Evolutionary conservation across 2,113 vertebrate species (phyloP), one percentile per base, ranked within the genome.

Genomic region (Boulengeromyrus knoepffleri): DNA sequence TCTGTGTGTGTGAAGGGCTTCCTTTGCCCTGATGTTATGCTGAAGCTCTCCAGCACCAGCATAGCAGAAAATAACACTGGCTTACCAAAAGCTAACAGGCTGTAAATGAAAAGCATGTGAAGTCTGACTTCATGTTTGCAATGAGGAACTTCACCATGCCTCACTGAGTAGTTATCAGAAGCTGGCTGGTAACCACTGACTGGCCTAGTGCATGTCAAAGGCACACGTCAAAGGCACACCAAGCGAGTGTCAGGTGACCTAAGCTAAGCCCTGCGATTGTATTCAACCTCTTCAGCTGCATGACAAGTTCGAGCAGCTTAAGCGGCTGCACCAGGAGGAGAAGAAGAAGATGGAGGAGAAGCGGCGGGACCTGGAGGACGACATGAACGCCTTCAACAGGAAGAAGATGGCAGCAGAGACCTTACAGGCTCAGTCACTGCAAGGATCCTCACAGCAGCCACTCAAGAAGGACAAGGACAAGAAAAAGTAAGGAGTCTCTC

Each of bases 391-490:
- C 85, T 99, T 99, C 94, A 98, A 97, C 91, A 95, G 97, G 92
- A 93, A 97, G 92, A 99, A 97, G 95, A 96, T 97, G 0, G 98
- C 98, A 0, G 95, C 97, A 83, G 98, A 99, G 93, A 96, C 97
- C 2, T 95, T 99, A 95, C 98, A 98, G 95, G 96, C 96, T 2
- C 98, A 99, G 91, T 96, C 97, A 47, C 92, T 98, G 91, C 97
- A 97, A 85, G 96, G 97, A 31, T 93, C 93, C 91, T 96, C 97
- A 46, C 97, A 97, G 93, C 97, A 98, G 93, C 97, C 97, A 0
- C 94, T 98, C 92, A 97, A 97, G 94, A 99, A 97, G 94, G 98
- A 99, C 94, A 99, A 98, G 93, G 98, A 99, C 95, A 98, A 95
- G 96, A 99, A 98, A 96, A 99, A 98, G 98, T 99, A 97, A 97